These are phyloP conservation scores for Takifugu bimaculatus DNA, from an alignment of 2,113 vertebrate genomes.

Conservation along the genomic window DNA sequence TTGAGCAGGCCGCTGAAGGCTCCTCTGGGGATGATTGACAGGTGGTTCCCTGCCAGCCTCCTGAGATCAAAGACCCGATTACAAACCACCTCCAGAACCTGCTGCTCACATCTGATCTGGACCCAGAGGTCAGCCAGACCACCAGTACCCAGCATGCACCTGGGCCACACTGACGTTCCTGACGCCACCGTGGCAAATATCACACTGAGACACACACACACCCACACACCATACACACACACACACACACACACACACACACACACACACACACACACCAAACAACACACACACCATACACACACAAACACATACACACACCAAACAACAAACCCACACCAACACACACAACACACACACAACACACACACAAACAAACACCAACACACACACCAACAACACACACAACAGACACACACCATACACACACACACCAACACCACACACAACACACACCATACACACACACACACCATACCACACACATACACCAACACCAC, in stretches of 20 bases:
- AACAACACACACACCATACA: no score
- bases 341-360: no score
- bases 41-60: constrained; percentile 89
- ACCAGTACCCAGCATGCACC: constrained; percentile 48
- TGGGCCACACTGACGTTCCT: constrained; percentile 60
- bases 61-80: constrained; percentile 67
- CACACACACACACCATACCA: constrained; percentile 23
- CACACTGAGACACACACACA: constrained; percentile 45
- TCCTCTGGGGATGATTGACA: constrained; percentile 87
- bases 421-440: no score
- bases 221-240: not conserved
- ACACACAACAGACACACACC: constrained; percentile 23
- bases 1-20: constrained; percentile 87
- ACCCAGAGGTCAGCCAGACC: constrained; percentile 49
- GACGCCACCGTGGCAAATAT: constrained; percentile 58
- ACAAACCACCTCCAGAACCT: no score
- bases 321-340: no score
- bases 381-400: no score
- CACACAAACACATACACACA: no score
- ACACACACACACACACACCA: no score
- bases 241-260: no score
- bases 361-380: no score
- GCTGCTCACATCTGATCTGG: not conserved
- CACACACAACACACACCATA: no score
- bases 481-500: constrained; percentile 16